Evolutionary conservation across 2,888 invertebrate species (phyloP), one percentile per base, ranked within the genome.

Genomic region (Amphipyra tragopoginis): DNA sequence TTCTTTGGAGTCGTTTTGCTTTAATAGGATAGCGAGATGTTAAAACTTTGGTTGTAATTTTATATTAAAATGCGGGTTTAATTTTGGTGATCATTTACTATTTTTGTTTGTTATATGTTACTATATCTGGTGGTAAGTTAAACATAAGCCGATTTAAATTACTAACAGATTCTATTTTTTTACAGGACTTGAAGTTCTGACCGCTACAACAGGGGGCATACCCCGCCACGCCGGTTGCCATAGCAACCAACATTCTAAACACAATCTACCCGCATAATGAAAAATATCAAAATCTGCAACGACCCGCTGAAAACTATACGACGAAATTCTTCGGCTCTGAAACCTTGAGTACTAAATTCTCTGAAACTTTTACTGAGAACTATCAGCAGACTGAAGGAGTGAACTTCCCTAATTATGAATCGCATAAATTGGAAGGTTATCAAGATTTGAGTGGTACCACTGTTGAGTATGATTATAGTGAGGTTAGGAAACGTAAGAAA

Each of bases 111-210:
- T n/a, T n/a, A n/a, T n/a, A n/a, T n/a, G n/a, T n/a, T n/a, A n/a
- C n/a, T n/a, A n/a, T n/a, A n/a, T n/a, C n/a, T n/a, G n/a, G n/a
- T n/a, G n/a, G n/a, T n/a, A n/a, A n/a, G n/a, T n/a, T n/a, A n/a
- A n/a, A n/a, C n/a, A n/a, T n/a, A n/a, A n/a, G n/a, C n/a, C n/a
- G n/a, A n/a, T n/a, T n/a, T n/a, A n/a, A n/a, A n/a, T 3, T 21
- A 21, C 3, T 21, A 21, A 21, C 21, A 21, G 21, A 21, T 10
- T 2, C 33, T 3, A 42, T 40, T 14, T 14, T 65, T 84, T 75
- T 0, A n/a, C 86, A 95, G 95, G 96, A 96, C 78, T 84, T 96
- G 88, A 96, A 96, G 83, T 96, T 96, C 95, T 96, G 96, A 96
- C 96, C 95, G 84, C 83, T 88, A 76, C 90, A 89, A 6, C 92